Evolutionary conservation across 2,888 invertebrate species (phyloP).

Genomic region (Pomacea canaliculata): DNA sequence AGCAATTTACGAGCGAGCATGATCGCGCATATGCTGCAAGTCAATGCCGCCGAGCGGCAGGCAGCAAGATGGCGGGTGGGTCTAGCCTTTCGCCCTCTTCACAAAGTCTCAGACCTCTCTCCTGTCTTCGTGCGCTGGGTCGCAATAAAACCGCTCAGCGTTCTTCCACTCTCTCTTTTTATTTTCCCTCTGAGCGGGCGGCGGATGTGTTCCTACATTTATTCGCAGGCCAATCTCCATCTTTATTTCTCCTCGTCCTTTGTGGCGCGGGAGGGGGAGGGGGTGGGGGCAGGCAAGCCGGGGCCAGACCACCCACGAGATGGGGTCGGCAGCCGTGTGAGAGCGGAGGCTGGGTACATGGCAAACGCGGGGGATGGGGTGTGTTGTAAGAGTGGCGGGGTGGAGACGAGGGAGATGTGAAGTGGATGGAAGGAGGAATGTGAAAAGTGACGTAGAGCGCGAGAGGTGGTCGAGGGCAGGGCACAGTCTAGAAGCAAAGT

Average conservation of each 20-base stretch:
- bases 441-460: background rate
- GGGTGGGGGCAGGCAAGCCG: background rate
- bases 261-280: background rate
- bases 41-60: background rate
- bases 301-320: constrained; percentile 4
- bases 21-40: background rate
- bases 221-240: background rate
- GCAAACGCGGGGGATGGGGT: background rate
- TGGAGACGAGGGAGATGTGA: background rate
- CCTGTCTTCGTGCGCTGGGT: too few species aligned
- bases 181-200: background rate
- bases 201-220: constrained; percentile 4
- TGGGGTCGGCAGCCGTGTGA: background rate
- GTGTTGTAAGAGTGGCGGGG: background rate
- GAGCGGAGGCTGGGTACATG: background rate
- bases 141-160: constrained; percentile 2
- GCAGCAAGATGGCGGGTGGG: background rate
- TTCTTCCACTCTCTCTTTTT: constrained; percentile 12
- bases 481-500: too few species aligned
- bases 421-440: background rate
- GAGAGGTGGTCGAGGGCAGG: background rate
- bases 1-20: constrained; percentile 1
- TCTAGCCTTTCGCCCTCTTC: background rate
- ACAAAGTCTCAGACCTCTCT: too few species aligned
- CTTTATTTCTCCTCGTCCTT: background rate